phyloP scores from a whole-genome alignment of 1,140 invertebrate genomes.

The Temnothorax nylanderi region DNA sequence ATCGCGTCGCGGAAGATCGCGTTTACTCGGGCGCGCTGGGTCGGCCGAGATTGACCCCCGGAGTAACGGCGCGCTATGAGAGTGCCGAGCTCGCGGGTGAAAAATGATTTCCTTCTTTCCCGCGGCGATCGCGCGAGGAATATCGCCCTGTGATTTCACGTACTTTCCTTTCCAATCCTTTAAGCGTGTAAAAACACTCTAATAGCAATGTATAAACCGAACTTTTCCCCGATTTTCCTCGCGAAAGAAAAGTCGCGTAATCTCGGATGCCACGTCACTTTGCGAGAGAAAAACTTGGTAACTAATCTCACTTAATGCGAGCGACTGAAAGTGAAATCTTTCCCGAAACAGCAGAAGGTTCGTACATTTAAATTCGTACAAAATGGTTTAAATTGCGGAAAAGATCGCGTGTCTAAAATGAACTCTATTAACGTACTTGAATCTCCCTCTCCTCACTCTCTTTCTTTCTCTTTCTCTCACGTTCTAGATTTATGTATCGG shows the following conservation, averaged over 20 bases:
- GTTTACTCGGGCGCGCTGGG: constrained; percentile 33
- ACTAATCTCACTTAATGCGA: background rate
- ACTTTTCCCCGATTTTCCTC: background rate
- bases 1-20: constrained; percentile 50
- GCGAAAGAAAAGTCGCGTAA: background rate
- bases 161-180: constrained; percentile 33
- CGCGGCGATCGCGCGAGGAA: background rate
- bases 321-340: background rate
- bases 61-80: background rate
- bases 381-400: background rate
- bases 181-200: background rate
- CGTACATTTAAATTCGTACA: background rate
- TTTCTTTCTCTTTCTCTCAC: background rate
- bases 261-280: background rate
- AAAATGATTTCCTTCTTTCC: constrained; percentile 42
- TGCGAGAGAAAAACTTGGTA: background rate
- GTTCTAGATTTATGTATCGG: background rate
- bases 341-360: background rate
- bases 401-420: background rate
- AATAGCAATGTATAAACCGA: background rate
- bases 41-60: constrained; percentile 26
- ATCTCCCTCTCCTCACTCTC: background rate
- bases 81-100: background rate
- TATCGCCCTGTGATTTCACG: constrained; percentile 20
- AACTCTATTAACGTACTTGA: background rate